Evolutionary conservation across 1,140 invertebrate genomes (phyloP).

Genomic region (Anagrus nilaparvatae): DNA sequence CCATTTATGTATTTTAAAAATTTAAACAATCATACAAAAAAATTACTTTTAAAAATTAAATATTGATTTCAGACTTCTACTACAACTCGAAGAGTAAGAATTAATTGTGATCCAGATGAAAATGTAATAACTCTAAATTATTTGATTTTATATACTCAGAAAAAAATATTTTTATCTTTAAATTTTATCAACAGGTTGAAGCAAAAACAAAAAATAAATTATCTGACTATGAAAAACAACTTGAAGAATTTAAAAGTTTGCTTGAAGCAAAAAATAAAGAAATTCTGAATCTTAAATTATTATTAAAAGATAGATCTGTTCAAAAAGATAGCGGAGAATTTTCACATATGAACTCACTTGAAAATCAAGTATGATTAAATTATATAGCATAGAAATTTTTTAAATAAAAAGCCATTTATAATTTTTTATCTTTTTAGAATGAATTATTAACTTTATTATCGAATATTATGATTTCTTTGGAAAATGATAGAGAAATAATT

Average conservation of each 20-base stretch:
- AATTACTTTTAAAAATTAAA: background rate
- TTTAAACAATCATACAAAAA: background rate
- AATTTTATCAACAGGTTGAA: too few species aligned
- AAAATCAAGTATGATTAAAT: conserved; percentile 1
- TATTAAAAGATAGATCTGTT: conserved; percentile 5
- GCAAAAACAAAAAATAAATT: background rate
- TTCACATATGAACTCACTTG: background rate
- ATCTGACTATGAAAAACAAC: background rate
- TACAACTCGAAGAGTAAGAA: conserved; percentile 13
- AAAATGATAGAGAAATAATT: conserved; percentile 23
- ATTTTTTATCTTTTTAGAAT: conserved; percentile 20
- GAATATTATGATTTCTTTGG: conserved; percentile 21
- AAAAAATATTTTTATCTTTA: conserved; percentile 2
- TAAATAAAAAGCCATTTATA: conserved; percentile 3
- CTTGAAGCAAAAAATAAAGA: conserved; percentile 6
- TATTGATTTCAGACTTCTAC: conserved; percentile 12
- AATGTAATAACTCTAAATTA: conserved; percentile 12
- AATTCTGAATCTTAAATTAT: conserved; percentile 5
- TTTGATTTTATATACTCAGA: background rate
- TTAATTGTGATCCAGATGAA: conserved; percentile 7
- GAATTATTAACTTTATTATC: conserved; percentile 20
- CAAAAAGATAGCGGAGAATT: background rate
- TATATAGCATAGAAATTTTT: background rate
- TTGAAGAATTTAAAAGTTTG: conserved; percentile 7
- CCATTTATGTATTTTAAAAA: too few species aligned